Conservation (phyloP, 92 coral and sea anemone species). For the Blastomussa wellsi region DNA sequence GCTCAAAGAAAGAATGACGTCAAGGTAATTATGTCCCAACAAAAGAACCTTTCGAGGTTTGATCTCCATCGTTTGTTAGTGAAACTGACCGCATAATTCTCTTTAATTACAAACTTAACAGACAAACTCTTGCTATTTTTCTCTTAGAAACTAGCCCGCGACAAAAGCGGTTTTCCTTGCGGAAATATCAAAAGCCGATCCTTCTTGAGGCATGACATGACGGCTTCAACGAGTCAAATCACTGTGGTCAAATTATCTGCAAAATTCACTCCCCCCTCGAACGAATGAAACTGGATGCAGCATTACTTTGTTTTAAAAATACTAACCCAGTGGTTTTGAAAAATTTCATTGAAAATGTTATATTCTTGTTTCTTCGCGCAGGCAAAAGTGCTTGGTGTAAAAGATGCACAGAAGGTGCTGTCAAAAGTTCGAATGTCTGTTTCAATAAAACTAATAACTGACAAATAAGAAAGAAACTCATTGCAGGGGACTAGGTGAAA, state of each 20-base stretch:
- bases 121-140: slow-evolving; percentile 19
- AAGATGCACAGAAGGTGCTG: background rate
- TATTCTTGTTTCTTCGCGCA: background rate
- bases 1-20: slow-evolving; percentile 80
- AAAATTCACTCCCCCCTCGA: background rate
- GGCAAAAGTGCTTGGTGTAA: background rate
- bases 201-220: background rate
- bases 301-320: background rate
- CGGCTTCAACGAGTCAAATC: background rate
- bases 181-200: slow-evolving; percentile 9
- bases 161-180: slow-evolving; percentile 1
- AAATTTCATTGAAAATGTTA: background rate
- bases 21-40: slow-evolving; percentile 23
- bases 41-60: slow-evolving; percentile 42
- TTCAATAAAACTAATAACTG: background rate
- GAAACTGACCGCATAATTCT: slow-evolving; percentile 41
- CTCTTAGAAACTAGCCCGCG: background rate
- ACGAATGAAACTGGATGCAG: background rate
- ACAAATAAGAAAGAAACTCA: background rate
- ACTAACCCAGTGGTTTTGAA: background rate
- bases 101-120: slow-evolving; percentile 48
- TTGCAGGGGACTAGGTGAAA: background rate
- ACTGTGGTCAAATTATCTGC: too few relatives aligned
- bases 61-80: slow-evolving; percentile 27
- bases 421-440: slow-evolving; percentile 1